A percentile compares a stretch with the other conserved stretches of the same genome.
Conservation (phyloP, 2,797 vertebrate genomes). For the Menidia menidia region DNA sequence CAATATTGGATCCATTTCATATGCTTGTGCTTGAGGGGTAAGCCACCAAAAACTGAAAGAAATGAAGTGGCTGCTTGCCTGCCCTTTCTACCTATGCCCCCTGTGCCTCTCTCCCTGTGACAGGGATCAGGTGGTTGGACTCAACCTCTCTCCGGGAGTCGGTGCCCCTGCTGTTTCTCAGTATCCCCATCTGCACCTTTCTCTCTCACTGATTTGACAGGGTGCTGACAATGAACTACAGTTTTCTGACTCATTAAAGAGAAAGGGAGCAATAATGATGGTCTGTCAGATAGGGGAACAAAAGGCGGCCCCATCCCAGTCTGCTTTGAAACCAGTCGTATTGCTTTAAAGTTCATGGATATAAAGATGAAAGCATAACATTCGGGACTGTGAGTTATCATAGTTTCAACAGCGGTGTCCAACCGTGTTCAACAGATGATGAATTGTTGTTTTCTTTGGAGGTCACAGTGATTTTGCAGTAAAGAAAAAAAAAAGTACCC, state of each 20-base stretch:
- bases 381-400: neutral
- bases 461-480: neutral
- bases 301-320: neutral
- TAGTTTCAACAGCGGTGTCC: neutral
- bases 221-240: neutral
- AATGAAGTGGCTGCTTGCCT: neutral
- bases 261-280: neutral
- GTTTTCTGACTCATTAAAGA: neutral
- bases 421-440: too few relatives aligned
- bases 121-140: neutral
- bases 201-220: neutral
- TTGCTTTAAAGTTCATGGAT: neutral
- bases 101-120: neutral
- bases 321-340: neutral
- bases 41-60: neutral
- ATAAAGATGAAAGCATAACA: neutral
- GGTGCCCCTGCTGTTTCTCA: neutral
- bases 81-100: neutral
- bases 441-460: neutral
- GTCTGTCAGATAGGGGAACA: neutral
- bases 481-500: neutral
- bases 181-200: constrained; percentile 1
- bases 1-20: neutral
- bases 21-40: neutral
- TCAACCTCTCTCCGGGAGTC: neutral